Base-by-base conservation (phyloP, 2,888 invertebrate genomes). In the Lamellibrachia satsuma region DNA sequence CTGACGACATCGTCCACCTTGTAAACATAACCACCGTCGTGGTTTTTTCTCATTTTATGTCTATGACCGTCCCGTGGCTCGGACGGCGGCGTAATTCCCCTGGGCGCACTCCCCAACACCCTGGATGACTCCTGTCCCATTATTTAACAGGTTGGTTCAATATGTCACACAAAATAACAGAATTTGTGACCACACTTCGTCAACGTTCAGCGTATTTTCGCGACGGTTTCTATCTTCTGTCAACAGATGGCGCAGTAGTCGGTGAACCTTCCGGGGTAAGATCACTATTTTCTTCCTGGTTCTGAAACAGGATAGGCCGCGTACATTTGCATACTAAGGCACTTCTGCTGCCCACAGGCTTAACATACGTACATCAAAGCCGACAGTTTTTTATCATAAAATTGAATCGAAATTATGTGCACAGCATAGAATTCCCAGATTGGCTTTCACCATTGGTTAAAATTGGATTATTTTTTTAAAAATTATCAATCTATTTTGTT, bases 1-100 rank as follows among this genome's bases (percentile, higher is more conserved):
- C 95, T 95, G 52, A 94, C 95, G 93, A 95, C 93, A 92, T 96
- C 96, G 92, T 95, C 94, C 4, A 96, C 95, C 55, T 94, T 92
- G 94, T 95, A 97, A 4, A 95, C 95, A 93, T 93, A 96, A 7
- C 96, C 96, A 6, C 95, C 95, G 4, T 94, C 94, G 55, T 93
- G 93, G 93, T 95, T 95, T 11, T 75, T n/a, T 15, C 22, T 75
- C 75, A 75, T 75, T 75, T 75, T 3, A 15, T 2, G 4, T 75
- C 22, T 22, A 22, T n/a, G 75, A 22, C 75, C 75, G 75, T 75
- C 22, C 75, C 15, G 75, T 75, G 75, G 75, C 75, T 75, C 75
- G 15, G 75, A 22, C 22, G 75, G 75, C 22, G 75, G 75, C 15
- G 75, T 75, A 75, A 75, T 75, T 75, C 75, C n/a, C 22, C 22